A percentile compares a stretch with the other conserved stretches of the same genome.
Evolutionary conservation across 64 coral and sea anemone species (phyloP).

Genomic region (Actinia tenebrosa): DNA sequence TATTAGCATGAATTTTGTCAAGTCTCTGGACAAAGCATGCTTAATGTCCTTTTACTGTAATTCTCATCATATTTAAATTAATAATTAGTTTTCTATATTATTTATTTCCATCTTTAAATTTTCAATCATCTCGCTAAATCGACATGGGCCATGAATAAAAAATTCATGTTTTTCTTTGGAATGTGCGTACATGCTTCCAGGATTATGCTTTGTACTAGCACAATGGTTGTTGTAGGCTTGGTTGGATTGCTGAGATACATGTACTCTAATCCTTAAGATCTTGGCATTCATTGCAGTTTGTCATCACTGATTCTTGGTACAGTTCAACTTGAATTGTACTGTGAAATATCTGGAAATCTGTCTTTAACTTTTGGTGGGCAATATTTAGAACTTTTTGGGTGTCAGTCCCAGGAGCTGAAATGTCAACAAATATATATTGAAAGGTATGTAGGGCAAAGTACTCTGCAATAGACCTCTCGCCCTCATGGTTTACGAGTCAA

Average conservation of each 20-base stretch:
- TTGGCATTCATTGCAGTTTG: conserved; percentile 81
- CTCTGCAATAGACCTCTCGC: too few species aligned
- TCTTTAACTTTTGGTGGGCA: conserved; percentile 81
- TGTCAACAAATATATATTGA: not conserved
- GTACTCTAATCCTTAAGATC: conserved; percentile 59
- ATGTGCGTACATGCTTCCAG: not conserved
- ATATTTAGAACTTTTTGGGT: conserved; percentile 90
- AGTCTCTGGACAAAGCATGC: too few species aligned
- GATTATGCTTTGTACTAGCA: not conserved
- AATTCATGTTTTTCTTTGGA: too few species aligned
- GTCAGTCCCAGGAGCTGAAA: conserved; percentile 61
- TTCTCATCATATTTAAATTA: too few species aligned
- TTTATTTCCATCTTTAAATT: too few species aligned
- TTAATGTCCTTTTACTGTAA: too few species aligned
- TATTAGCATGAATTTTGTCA: too few species aligned
- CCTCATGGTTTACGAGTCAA: too few species aligned
- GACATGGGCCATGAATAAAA: too few species aligned
- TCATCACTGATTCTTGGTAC: conserved; percentile 86
- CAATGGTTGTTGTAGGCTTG: not conserved
- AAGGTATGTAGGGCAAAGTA: too few species aligned
- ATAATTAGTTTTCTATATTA: too few species aligned
- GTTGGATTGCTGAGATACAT: not conserved
- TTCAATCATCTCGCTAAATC: too few species aligned
- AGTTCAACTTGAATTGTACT: conserved; percentile 93
- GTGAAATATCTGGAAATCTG: conserved; percentile 83